Evolutionary conservation across 2,888 invertebrate genomes (phyloP).

Genomic region (Habroteleia sp.): DNA sequence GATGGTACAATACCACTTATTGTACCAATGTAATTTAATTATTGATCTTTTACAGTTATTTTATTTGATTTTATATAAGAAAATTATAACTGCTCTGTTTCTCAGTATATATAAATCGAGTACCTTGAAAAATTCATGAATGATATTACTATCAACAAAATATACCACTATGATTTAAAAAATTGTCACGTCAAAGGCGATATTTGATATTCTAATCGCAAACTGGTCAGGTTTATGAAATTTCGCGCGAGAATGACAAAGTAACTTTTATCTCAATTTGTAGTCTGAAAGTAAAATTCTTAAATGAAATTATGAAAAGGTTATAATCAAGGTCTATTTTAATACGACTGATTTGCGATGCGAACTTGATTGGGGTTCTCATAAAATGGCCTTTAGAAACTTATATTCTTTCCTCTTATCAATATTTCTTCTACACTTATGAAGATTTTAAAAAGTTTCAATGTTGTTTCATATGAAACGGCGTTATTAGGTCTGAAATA

Average conservation of each 20-base stretch:
- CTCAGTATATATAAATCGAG: no score
- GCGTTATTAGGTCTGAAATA: slow-evolving; percentile 14
- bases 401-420: slow-evolving; percentile 35
- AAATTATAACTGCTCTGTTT: no score
- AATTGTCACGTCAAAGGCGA: slow-evolving; percentile 5
- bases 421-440: slow-evolving; percentile 36
- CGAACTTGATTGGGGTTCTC: slow-evolving; percentile 28
- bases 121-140: no score
- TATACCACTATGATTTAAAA: neutral
- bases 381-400: slow-evolving; percentile 34
- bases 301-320: slow-evolving; percentile 27
- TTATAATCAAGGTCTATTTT: slow-evolving; percentile 41
- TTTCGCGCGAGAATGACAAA: slow-evolving; percentile 7
- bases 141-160: neutral
- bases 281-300: slow-evolving; percentile 29
- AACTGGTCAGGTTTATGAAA: slow-evolving; percentile 16
- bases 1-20: no score
- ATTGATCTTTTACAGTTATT: no score
- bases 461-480: slow-evolving; percentile 26
- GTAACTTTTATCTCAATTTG: slow-evolving; percentile 32
- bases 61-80: no score
- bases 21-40: no score
- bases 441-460: slow-evolving; percentile 29
- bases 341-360: slow-evolving; percentile 37
- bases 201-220: slow-evolving; percentile 33